phyloP scores from a whole-genome alignment of 2,113 vertebrate species.

The Phoenicopterus ruber region DNA sequence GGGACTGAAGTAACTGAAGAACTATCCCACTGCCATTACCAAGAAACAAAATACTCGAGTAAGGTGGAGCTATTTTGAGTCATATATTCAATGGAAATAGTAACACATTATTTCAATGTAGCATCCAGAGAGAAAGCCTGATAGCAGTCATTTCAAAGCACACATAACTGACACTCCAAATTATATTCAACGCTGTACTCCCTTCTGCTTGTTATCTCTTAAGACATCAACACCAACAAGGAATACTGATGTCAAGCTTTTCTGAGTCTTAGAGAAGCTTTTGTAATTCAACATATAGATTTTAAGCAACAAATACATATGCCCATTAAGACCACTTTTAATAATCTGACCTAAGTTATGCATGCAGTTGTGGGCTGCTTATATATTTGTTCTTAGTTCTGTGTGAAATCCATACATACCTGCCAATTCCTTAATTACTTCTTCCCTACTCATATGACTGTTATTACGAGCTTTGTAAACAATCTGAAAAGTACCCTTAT shows the following conservation, averaged over 20 bases:
- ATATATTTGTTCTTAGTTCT: background rate
- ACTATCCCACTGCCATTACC: background rate
- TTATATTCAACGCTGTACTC: background rate
- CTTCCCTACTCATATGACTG: constrained; percentile 89
- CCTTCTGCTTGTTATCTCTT: background rate
- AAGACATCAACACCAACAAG: background rate
- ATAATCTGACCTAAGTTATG: background rate
- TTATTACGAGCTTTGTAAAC: constrained; percentile 95
- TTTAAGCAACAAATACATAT: background rate
- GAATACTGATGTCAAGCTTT: background rate
- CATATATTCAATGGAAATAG: background rate
- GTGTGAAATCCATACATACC: constrained; percentile 70
- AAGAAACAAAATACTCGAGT: background rate
- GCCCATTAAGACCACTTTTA: background rate
- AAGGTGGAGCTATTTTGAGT: background rate
- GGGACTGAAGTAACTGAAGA: background rate
- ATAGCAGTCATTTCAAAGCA: background rate
- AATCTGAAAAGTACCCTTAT: constrained; percentile 88
- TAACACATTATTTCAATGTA: background rate
- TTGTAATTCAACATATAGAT: background rate
- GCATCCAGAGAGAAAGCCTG: background rate
- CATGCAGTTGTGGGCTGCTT: background rate
- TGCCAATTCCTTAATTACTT: constrained; percentile 92
- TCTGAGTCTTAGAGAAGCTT: background rate
- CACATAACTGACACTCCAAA: background rate